Conservation (phyloP, 2,113 vertebrate genomes). For the Marmota monax region DNA sequence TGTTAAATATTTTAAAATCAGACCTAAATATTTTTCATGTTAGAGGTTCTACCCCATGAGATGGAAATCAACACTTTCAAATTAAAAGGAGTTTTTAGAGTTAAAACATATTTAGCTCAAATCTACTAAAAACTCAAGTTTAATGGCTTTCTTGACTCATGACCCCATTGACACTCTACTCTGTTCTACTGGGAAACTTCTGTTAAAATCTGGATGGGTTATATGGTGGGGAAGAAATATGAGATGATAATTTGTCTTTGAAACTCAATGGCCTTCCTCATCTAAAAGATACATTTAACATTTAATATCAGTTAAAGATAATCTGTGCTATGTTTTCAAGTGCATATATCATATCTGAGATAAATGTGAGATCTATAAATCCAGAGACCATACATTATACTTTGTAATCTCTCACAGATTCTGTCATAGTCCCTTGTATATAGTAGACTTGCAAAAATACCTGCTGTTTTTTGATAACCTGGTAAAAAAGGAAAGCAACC, state of each 20-base stretch:
- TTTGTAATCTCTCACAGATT: not conserved
- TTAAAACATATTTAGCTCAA: not conserved
- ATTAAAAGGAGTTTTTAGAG: not conserved
- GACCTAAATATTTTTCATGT: not conserved
- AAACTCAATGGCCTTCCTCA: constrained; percentile 14
- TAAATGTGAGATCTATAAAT: constrained; percentile 3
- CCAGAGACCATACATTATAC: not conserved
- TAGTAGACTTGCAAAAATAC: not conserved
- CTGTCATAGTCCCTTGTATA: not conserved
- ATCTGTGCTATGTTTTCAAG: not conserved
- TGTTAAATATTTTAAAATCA: not conserved
- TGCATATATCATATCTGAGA: not conserved
- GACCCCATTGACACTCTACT: not conserved
- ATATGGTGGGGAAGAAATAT: not conserved
- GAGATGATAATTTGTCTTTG: constrained; percentile 36
- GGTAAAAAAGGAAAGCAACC: not conserved
- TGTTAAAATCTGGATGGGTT: not conserved
- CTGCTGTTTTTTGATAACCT: constrained; percentile 24
- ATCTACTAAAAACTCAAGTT: not conserved
- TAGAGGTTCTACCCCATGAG: not conserved
- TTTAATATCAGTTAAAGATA: not conserved
- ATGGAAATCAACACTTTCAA: not conserved
- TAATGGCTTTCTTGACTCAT: not conserved
- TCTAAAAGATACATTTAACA: not conserved
- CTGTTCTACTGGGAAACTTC: not conserved